phyloP scores from a whole-genome alignment of 2,113 vertebrate genomes.

The Oreochromis tanganicae region DNA sequence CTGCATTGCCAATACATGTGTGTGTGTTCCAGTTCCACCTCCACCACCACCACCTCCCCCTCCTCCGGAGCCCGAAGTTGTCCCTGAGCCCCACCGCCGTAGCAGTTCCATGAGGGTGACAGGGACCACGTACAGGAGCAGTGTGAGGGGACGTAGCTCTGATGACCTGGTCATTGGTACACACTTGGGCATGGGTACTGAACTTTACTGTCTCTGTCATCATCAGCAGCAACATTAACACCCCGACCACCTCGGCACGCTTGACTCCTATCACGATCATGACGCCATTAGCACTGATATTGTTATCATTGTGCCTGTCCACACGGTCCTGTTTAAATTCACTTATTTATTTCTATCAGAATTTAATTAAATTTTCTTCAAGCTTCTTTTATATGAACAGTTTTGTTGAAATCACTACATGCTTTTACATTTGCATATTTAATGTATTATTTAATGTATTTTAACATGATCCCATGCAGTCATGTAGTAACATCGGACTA shows the following conservation, averaged over 20 bases:
- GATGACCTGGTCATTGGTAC: slow-evolving; percentile 82
- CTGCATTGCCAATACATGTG: slow-evolving; percentile 24
- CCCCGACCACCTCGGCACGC: background rate
- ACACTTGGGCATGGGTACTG: slow-evolving; percentile 72
- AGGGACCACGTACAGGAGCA: slow-evolving; percentile 78
- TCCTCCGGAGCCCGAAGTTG: slow-evolving; percentile 74
- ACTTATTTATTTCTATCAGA: background rate
- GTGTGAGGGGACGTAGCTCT: slow-evolving; percentile 76
- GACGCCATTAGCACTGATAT: background rate
- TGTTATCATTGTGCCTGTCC: background rate
- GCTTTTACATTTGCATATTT: background rate
- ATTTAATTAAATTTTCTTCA: background rate
- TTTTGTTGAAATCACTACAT: background rate
- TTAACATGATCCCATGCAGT: background rate
- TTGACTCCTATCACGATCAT: background rate
- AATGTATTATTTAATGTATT: background rate
- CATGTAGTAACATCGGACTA: background rate
- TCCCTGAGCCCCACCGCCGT: slow-evolving; percentile 75
- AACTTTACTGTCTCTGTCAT: background rate
- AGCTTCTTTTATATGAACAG: background rate
- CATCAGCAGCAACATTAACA: background rate
- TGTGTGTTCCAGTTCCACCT: slow-evolving; percentile 58
- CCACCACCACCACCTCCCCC: slow-evolving; percentile 64
- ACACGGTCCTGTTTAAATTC: background rate
- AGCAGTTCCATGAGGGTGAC: slow-evolving; percentile 85